Conservation (phyloP, 2,797 vertebrate species). For the Clamator glandarius region DNA sequence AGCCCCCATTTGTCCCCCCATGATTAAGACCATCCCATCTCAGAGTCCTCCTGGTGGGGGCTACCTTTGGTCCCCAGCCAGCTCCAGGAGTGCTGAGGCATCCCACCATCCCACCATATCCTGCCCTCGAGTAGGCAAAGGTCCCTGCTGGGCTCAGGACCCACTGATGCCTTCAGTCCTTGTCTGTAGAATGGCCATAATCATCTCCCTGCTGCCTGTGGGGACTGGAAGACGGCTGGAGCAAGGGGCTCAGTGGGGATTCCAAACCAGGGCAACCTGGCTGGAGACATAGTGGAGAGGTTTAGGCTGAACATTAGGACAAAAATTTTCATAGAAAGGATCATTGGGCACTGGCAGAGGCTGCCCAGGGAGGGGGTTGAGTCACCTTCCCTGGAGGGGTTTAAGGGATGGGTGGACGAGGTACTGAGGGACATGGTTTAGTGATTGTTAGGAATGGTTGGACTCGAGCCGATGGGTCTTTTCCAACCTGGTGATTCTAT, state of each 20-base stretch:
- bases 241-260: fast-evolving
- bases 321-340: no score
- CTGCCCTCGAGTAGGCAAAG: fast-evolving
- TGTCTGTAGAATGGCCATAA: background rate
- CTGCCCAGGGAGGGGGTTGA: no score
- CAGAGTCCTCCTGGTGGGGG: fast-evolving
- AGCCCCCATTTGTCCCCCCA: background rate
- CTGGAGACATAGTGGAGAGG: background rate
- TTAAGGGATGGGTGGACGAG: no score
- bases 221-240: background rate
- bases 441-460: no score
- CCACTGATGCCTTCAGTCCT: background rate
- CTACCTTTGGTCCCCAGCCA: background rate
- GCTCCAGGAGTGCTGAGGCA: background rate
- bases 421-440: no score
- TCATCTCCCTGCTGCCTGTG: fast-evolving
- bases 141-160: fast-evolving
- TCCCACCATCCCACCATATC: fast-evolving
- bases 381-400: no score
- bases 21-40: background rate
- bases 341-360: no score
- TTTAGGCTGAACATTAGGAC: no score
- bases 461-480: no score
- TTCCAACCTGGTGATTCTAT: no score
- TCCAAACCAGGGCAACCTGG: background rate